Evolutionary conservation across 2,113 vertebrate species (phyloP), one percentile per base, ranked within the genome.

Genomic region (Sakesphorus luctuosus): DNA sequence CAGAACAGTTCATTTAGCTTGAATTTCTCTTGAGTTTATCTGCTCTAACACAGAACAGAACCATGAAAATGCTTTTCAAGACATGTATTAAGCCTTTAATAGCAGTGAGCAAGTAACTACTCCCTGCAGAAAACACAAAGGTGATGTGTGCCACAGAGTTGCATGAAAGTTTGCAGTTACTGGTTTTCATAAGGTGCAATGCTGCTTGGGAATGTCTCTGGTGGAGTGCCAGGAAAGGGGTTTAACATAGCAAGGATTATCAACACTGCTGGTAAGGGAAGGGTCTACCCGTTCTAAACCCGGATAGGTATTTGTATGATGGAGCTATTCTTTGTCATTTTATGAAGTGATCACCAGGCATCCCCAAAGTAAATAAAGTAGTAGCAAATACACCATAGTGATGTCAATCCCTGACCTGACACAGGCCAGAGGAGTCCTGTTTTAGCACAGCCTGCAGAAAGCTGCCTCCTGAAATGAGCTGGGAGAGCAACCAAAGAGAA

Each of bases 401-500:
- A 86, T 56, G 47, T 72, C 74, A 81, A 73, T n/a, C 62, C 72
- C 52, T 94, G 77, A 84, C 19, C 62, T 76, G 69, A 87, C 68
- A 52, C 21, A 59, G 11, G 61, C 65, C 76, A 92, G 93, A 93
- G 77, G 56, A 47, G 86, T 81, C 73, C 52, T 78, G 43, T 40
- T 92, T 28, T 58, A 84, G 77, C 7, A 49, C 10, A 62, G 86
- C 10, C 84, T 84, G 52, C 73, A 94, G 65, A 91, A 89, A 92
- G 76, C 65, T 18, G 11, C 72, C 80, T 89, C 89, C 83, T 86
- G 88, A 61, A 91, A 62, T 1, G 19, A 63, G 65, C 5, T 80
- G 92, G 91, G 88, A 96, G 28, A 90, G 47, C 76, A 95, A 93
- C 79, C 90, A 94, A 94, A 90, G 88, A 84, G 83, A 88, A 86